phyloP scores from a whole-genome alignment of 2,888 invertebrate genomes.

The Drosophila pseudotalamancana region DNA sequence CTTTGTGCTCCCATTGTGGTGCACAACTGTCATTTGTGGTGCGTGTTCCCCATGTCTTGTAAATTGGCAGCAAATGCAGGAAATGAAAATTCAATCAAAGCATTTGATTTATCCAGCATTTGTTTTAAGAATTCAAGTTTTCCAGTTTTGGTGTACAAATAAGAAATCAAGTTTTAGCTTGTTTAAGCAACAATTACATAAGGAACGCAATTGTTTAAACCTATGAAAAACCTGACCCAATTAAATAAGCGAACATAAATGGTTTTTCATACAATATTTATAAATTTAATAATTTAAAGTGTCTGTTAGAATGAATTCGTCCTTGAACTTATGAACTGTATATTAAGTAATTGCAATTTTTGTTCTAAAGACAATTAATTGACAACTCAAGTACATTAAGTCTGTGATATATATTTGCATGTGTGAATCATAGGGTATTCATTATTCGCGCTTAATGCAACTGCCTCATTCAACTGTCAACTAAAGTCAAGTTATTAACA shows the following conservation, averaged over 20 bases:
- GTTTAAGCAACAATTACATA: slow-evolving; percentile 24
- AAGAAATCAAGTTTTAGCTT: slow-evolving; percentile 29
- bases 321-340: no score
- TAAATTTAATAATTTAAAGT: no score
- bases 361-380: no score
- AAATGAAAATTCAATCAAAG: slow-evolving; percentile 33
- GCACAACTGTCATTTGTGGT: slow-evolving; percentile 63
- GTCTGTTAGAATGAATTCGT: no score
- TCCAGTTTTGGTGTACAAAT: slow-evolving; percentile 19
- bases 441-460: no score
- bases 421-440: neutral
- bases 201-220: slow-evolving; percentile 17
- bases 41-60: slow-evolving; percentile 29
- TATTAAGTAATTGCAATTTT: no score
- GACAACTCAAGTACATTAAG: no score
- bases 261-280: no score
- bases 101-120: slow-evolving; percentile 20
- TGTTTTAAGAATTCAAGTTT: slow-evolving; percentile 45
- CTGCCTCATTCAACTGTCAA: no score
- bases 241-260: neutral
- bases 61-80: slow-evolving; percentile 42
- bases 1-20: slow-evolving; percentile 49
- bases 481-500: neutral
- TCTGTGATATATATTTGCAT: no score
- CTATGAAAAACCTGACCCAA: slow-evolving; percentile 31